phyloP scores from a whole-genome alignment of 2,113 vertebrate genomes.

The Carollia perspicillata region DNA sequence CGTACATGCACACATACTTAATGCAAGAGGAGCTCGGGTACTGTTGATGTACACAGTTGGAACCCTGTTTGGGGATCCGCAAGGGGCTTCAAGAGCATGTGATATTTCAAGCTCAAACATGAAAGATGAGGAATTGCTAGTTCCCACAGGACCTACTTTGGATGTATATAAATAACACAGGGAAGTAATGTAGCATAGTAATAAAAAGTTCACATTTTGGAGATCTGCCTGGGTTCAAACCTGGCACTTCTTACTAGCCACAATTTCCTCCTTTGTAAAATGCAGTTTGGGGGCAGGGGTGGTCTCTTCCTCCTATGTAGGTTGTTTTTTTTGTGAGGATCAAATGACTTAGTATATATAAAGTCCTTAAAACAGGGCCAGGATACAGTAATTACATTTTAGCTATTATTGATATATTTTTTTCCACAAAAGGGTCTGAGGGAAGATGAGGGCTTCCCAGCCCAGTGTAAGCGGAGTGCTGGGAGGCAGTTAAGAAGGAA shows the following conservation, averaged over 20 bases:
- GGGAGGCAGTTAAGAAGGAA: not conserved
- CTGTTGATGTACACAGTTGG: accelerated
- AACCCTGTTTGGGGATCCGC: not conserved
- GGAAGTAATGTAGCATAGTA: accelerated
- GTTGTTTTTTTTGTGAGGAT: not conserved
- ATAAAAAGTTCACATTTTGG: not conserved
- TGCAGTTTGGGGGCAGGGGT: not conserved
- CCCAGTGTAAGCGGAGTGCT: not conserved
- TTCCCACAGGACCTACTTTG: not conserved
- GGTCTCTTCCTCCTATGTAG: not conserved
- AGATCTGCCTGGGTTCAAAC: not conserved
- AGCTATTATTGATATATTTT: not conserved
- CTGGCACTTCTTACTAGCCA: accelerated
- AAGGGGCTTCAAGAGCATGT: not conserved
- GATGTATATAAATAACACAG: not conserved
- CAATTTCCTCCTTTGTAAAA: not conserved
- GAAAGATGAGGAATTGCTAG: not conserved
- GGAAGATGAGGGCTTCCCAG: not conserved
- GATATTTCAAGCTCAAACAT: not conserved
- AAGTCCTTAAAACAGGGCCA: not conserved
- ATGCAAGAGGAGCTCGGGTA: not conserved
- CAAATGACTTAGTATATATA: accelerated
- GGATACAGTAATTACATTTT: accelerated
- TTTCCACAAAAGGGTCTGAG: not conserved
- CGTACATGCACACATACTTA: accelerated